Conservation (phyloP, 2,888 invertebrate species). For the Diploptera punctata region DNA sequence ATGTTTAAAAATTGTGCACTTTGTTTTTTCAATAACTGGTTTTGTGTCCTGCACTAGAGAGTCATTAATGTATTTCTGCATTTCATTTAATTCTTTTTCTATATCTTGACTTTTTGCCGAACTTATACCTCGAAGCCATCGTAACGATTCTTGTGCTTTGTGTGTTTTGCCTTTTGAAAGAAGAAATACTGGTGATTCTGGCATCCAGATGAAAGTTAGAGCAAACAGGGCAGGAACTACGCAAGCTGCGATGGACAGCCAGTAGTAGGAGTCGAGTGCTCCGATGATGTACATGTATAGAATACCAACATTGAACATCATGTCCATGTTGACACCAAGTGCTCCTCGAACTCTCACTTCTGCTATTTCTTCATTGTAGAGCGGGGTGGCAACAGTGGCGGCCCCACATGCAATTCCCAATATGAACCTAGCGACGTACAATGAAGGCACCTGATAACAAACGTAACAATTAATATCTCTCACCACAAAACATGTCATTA, state of each 20-base stretch:
- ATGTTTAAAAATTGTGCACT: neutral
- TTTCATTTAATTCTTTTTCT: slow-evolving; percentile 14
- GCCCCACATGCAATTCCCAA: slow-evolving; percentile 56
- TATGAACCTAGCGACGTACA: slow-evolving; percentile 48
- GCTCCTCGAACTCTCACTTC: slow-evolving; percentile 56
- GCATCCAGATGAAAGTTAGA: slow-evolving; percentile 52
- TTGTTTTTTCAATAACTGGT: neutral
- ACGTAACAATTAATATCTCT: neutral
- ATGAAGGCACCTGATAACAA: slow-evolving; percentile 39
- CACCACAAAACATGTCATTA: neutral
- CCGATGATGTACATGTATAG: slow-evolving; percentile 55
- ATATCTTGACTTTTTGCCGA: neutral
- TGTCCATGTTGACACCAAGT: slow-evolving; percentile 58
- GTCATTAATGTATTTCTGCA: slow-evolving; percentile 18
- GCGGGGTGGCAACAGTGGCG: slow-evolving; percentile 54
- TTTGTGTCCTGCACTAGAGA: neutral
- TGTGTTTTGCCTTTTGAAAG: slow-evolving; percentile 43
- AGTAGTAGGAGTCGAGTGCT: slow-evolving; percentile 51
- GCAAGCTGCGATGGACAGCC: slow-evolving; percentile 48
- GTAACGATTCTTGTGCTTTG: slow-evolving; percentile 53
- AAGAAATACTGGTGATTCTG: slow-evolving; percentile 55
- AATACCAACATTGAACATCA: slow-evolving; percentile 58
- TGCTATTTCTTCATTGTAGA: slow-evolving; percentile 56
- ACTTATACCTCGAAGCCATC: slow-evolving; percentile 51
- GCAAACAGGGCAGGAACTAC: slow-evolving; percentile 50